Evolutionary conservation across 2,113 vertebrate genomes (phyloP), one percentile per base, ranked within the genome.

Genomic region (Amphiprion ocellaris): DNA sequence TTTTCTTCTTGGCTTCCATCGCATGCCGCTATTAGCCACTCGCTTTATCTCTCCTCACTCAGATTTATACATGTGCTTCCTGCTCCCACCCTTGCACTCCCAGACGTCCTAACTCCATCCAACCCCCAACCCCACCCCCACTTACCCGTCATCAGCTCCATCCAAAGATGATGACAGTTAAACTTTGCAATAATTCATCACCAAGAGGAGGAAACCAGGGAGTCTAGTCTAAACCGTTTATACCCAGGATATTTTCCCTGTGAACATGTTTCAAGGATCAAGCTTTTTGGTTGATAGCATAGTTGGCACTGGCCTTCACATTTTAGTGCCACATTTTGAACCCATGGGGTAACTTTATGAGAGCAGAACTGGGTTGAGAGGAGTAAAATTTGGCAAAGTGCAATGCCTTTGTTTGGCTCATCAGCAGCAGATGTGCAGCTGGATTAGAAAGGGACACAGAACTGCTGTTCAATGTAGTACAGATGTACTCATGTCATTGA

Each of bases 401-500:
- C 62, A 23, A 66, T 17, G 74, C 74, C 71, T 91, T 93, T 93
- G 86, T 92, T 89, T 91, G 88, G 87, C 84, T 92, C 88, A 87
- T 89, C 88, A 84, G 80, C 91, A 83, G 91, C 91, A 93, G 91
- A 91, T 93, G 92, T 91, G 85, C 77, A 85, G 85, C 80, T 89
- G 88, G 83, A 92, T 79, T 81, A 78, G 79, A 74, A 80, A 74
- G 71, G 87, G 87, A 89, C 69, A 79, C 73, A 58, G 60, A 63
- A 85, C 87, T 89, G 88, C 80, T 82, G 84, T 83, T 91, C 78
- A 90, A 87, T 90, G 86, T 87, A 88, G 83, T 85, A 81, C 93
- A 94, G 93, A 94, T 93, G 93, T 90, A 90, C 69, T 90, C 88
- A 83, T 92, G 87, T 92, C 92, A 92, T 61, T 85, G 87, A 89